Conservation (phyloP, 1,140 invertebrate species). For the Lithobius niger region DNA sequence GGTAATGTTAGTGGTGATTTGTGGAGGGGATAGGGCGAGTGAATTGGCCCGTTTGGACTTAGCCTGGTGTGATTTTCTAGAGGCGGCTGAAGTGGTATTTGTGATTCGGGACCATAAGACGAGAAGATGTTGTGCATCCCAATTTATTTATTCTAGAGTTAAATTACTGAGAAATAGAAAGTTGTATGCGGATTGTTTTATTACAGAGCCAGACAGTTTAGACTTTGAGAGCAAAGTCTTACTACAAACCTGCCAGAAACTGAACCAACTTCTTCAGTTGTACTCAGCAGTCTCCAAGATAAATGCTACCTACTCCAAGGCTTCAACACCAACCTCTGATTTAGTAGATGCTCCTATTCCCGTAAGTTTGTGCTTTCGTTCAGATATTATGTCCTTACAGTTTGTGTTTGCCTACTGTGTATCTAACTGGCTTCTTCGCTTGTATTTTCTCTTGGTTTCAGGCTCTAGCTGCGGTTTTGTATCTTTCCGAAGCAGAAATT, state of each 20-base stretch:
- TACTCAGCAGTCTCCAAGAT: slow-evolving; percentile 19
- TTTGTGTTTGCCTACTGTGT: not conserved
- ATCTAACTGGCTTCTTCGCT: not conserved
- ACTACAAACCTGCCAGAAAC: slow-evolving; percentile 27
- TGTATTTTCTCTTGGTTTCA: not conserved
- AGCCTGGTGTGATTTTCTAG: no score
- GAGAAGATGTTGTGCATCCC: no score
- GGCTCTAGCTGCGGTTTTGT: slow-evolving; percentile 16
- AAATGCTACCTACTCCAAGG: not conserved
- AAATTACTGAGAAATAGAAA: no score
- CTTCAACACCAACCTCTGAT: no score
- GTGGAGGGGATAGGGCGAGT: no score
- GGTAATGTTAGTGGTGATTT: no score
- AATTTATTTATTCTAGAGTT: not conserved
- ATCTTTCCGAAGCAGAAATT: slow-evolving; percentile 21
- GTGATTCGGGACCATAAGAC: no score
- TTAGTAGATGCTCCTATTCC: no score
- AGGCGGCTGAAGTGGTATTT: no score
- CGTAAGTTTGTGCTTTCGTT: no score
- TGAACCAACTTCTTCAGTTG: slow-evolving; percentile 25
- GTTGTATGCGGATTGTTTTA: no score
- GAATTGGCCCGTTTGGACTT: no score
- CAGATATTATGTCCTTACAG: not conserved
- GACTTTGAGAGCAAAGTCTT: slow-evolving; percentile 32
- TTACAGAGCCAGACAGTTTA: slow-evolving; percentile 17